These are phyloP conservation scores for Chrysina gloriosa DNA, from an alignment of 2,888 invertebrate genomes.

Conservation along the genomic window DNA sequence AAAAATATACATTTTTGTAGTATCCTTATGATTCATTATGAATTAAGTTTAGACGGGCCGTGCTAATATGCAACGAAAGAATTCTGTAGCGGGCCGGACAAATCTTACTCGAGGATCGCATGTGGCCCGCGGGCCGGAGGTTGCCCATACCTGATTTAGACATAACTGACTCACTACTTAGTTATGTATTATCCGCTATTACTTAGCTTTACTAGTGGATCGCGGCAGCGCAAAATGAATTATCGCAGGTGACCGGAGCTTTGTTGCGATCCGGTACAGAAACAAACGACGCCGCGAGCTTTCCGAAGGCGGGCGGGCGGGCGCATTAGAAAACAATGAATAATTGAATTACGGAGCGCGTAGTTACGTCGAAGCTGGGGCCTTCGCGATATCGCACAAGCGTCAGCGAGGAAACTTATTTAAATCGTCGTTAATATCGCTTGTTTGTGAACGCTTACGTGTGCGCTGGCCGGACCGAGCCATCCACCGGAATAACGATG, in stretches of 20 bases:
- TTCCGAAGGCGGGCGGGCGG: conserved; percentile 13
- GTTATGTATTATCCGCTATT: background rate
- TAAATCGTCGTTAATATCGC: conserved; percentile 42
- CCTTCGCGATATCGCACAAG: conserved; percentile 46
- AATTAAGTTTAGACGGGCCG: no score
- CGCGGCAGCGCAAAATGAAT: conserved; percentile 7
- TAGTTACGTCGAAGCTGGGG: background rate
- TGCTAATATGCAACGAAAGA: no score
- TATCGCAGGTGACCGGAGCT: background rate
- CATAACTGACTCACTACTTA: background rate
- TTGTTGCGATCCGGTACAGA: background rate
- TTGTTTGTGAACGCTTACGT: conserved; percentile 28
- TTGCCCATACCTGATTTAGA: no score
- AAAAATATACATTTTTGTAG: no score
- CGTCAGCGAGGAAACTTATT: conserved; percentile 45
- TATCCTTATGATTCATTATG: no score
- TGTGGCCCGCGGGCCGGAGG: no score
- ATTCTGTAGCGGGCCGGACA: no score
- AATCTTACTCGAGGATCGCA: no score
- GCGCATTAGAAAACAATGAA: conserved; percentile 50
- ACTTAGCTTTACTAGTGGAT: conserved; percentile 4
- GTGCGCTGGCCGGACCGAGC: background rate
- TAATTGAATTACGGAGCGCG: conserved; percentile 47
- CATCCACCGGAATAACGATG: conserved; percentile 40
- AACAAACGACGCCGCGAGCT: conserved; percentile 24